These are phyloP conservation scores for Calidris pygmaea DNA, from an alignment of 2,113 vertebrate genomes.

Conservation along the genomic window DNA sequence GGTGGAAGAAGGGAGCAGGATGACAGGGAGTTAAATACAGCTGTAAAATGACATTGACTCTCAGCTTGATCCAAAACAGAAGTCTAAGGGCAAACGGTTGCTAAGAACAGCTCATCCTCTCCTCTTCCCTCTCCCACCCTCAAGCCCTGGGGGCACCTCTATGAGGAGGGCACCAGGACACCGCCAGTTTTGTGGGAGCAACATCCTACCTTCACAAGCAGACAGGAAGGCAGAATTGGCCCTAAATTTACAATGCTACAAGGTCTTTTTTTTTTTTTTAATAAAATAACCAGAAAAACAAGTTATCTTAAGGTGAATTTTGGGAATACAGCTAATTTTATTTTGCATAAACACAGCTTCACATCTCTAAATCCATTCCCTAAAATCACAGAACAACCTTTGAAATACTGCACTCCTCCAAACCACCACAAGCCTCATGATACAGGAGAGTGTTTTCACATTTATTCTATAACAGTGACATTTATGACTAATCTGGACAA, in stretches of 20 bases:
- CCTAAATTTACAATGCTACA: background rate
- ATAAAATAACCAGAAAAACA: background rate
- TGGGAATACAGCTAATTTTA: background rate
- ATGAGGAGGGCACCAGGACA: fast-evolving
- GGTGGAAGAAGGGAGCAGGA: background rate
- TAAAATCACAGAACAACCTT: background rate
- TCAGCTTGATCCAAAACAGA: background rate
- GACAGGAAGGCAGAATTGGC: background rate
- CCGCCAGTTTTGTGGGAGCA: background rate
- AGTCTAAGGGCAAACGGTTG: background rate
- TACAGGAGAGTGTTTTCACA: fast-evolving
- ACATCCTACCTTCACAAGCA: background rate
- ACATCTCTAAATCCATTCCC: background rate
- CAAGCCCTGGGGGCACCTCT: background rate
- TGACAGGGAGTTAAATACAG: conserved; percentile 26
- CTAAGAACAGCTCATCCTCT: background rate
- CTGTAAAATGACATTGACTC: background rate
- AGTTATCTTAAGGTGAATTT: background rate
- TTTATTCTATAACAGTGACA: background rate
- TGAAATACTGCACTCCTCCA: background rate
- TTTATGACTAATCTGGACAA: background rate
- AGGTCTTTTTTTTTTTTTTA: background rate
- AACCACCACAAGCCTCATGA: background rate
- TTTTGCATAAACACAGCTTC: background rate
- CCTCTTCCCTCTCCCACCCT: background rate